phyloP scores from a whole-genome alignment of 2,888 invertebrate genomes.

The Andricus quercusramuli region DNA sequence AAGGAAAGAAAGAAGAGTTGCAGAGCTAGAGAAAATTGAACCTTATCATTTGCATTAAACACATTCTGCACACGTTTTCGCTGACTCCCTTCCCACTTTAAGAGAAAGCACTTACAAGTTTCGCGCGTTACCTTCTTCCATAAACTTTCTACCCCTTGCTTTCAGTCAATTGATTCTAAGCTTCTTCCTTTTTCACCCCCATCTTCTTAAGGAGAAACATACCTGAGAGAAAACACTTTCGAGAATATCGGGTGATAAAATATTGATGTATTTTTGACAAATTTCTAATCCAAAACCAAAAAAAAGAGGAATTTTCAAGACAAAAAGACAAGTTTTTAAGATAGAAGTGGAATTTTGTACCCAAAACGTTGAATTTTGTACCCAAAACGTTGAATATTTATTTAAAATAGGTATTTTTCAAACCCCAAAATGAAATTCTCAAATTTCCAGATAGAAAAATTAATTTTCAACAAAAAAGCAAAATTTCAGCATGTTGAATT shows the following conservation, averaged over 20 bases:
- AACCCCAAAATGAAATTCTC: no score
- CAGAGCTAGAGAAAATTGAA: neutral
- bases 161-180: constrained; percentile 19
- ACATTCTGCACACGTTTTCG: constrained; percentile 13
- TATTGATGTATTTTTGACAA: neutral
- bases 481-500: no score
- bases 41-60: constrained; percentile 14
- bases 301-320: neutral
- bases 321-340: no score
- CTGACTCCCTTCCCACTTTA: constrained; percentile 3
- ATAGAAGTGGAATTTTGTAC: no score
- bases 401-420: no score
- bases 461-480: no score
- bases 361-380: no score
- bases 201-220: neutral
- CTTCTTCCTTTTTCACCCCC: constrained; percentile 6
- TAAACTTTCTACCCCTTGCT: constrained; percentile 26
- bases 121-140: constrained; percentile 11
- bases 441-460: no score
- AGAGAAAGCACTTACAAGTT: constrained; percentile 37
- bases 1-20: neutral
- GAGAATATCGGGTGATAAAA: neutral
- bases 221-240: neutral
- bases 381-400: no score
- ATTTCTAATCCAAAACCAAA: neutral